phyloP scores from a whole-genome alignment of 2,888 invertebrate species.

The Cerastoderma edule region DNA sequence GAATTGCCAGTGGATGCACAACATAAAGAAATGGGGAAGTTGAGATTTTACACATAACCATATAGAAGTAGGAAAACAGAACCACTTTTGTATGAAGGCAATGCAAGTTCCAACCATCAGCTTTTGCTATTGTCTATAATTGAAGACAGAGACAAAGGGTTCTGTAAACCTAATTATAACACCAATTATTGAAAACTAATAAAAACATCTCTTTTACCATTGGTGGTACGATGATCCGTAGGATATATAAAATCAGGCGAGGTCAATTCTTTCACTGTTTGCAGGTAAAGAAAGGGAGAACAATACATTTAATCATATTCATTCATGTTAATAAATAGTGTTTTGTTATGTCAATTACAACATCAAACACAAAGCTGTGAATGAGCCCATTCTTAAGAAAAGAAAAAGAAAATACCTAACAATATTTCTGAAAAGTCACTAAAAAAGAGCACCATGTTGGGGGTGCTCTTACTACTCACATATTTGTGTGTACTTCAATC shows the following conservation, averaged over 20 bases:
- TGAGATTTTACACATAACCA: not conserved
- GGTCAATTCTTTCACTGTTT: constrained; percentile 23
- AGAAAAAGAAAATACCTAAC: no score
- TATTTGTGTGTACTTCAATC: no score
- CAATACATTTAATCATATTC: not conserved
- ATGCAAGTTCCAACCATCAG: constrained; percentile 1
- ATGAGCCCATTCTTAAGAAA: no score
- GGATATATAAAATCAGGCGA: constrained; percentile 19
- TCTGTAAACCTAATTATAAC: constrained; percentile 21
- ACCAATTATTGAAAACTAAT: constrained; percentile 17
- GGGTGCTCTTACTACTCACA: no score
- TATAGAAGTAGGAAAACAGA: constrained; percentile 18
- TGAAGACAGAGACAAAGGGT: no score
- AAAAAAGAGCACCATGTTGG: no score
- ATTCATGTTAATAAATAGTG: not conserved
- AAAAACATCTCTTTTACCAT: constrained; percentile 31
- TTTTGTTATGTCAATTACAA: no score
- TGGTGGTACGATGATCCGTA: constrained; percentile 16
- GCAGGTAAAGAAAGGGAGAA: constrained; percentile 11
- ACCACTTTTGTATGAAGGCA: constrained; percentile 13
- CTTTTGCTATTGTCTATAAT: no score
- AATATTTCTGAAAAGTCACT: no score
- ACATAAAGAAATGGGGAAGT: constrained; percentile 23
- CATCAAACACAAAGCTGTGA: no score
- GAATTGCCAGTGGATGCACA: constrained; percentile 23